Evolutionary conservation across 2,888 invertebrate species (phyloP).

Genomic region (Thera britannica): DNA sequence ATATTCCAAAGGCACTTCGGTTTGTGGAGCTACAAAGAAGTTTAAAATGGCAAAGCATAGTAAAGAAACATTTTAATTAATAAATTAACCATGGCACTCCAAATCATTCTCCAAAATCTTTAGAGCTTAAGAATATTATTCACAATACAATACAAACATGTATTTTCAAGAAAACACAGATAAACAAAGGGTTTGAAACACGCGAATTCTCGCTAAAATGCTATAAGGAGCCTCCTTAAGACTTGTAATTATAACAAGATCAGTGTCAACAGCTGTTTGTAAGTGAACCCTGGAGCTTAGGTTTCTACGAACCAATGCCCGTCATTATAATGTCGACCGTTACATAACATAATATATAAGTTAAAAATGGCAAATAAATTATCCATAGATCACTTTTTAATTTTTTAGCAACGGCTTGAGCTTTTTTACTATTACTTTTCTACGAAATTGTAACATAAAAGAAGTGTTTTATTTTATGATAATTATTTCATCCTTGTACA

Average conservation of each 20-base stretch:
- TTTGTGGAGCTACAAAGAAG: background rate
- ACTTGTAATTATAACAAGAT: slow-evolving; percentile 14
- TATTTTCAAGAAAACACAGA: slow-evolving; percentile 4
- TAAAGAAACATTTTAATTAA: background rate
- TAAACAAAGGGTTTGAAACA: slow-evolving; percentile 6
- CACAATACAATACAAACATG: slow-evolving; percentile 10
- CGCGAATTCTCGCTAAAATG: slow-evolving; percentile 10
- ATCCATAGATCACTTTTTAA: too few relatives aligned
- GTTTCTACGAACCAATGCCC: background rate
- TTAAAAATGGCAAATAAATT: too few relatives aligned
- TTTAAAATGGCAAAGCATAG: background rate
- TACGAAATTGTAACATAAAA: background rate
- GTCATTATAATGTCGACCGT: background rate
- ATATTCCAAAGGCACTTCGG: too few relatives aligned
- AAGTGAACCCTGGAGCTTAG: background rate
- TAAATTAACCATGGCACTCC: background rate
- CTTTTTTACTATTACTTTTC: too few relatives aligned
- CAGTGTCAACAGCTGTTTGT: slow-evolving; percentile 23
- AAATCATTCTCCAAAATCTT: slow-evolving; percentile 7
- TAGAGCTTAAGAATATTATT: slow-evolving; percentile 1
- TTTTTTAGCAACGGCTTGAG: too few relatives aligned
- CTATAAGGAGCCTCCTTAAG: slow-evolving; percentile 8
- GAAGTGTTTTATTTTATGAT: background rate
- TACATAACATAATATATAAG: background rate
- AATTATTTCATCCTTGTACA: slow-evolving; percentile 1